Evolutionary conservation across 2,888 invertebrate species (phyloP).

Genomic region (Epiblema foenella): DNA sequence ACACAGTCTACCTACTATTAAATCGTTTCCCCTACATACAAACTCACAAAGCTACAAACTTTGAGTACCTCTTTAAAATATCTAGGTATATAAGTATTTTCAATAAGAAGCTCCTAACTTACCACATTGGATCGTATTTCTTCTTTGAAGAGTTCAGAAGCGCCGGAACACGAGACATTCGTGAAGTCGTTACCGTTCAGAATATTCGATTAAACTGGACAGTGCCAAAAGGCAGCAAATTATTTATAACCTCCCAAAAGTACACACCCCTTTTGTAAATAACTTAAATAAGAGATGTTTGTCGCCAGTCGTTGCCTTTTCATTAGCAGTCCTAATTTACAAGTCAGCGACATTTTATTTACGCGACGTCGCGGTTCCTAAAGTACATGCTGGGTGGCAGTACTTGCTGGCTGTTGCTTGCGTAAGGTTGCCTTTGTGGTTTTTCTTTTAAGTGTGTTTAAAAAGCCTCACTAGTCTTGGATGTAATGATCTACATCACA

Average conservation of each 20-base stretch:
- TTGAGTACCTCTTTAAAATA: too few species aligned
- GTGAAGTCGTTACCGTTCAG: conserved; percentile 2
- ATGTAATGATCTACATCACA: too few species aligned
- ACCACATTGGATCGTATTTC: conserved; percentile 64
- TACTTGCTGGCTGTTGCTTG: conserved; percentile 4
- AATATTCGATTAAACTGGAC: conserved; percentile 32
- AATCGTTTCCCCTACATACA: too few species aligned
- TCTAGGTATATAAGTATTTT: not conserved
- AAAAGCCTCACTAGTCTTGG: not conserved
- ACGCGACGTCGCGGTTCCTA: conserved; percentile 35
- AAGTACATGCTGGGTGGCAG: conserved; percentile 5
- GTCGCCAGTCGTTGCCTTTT: conserved; percentile 58
- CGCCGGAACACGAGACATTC: conserved; percentile 39
- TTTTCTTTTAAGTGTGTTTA: not conserved
- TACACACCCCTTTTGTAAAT: conserved; percentile 40
- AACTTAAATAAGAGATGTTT: conserved; percentile 36
- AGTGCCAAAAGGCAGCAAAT: conserved; percentile 17
- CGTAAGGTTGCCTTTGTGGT: conserved; percentile 12
- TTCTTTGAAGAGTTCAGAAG: conserved; percentile 49
- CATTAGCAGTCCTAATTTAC: conserved; percentile 63
- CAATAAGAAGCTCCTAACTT: conserved; percentile 49
- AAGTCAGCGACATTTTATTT: conserved; percentile 53
- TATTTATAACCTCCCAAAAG: conserved; percentile 35
- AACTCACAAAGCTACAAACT: too few species aligned
- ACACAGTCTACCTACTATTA: too few species aligned